Evolutionary conservation across 2,888 invertebrate genomes (phyloP).

Genomic region (Metellina segmentata): DNA sequence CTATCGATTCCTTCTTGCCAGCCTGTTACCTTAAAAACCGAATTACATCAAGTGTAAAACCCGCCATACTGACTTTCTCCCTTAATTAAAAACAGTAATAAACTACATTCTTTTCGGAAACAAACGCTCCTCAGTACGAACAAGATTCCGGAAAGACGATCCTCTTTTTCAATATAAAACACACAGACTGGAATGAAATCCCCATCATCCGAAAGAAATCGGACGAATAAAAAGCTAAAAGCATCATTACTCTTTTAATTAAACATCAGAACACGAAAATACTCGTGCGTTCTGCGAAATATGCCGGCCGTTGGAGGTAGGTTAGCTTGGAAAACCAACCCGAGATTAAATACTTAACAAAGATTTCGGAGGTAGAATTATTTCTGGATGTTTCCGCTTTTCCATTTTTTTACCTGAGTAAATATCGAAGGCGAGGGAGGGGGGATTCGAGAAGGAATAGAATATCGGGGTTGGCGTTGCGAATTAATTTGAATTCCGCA

Average conservation of each 20-base stretch:
- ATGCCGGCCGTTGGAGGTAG: background rate
- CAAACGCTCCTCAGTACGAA: background rate
- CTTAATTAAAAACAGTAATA: background rate
- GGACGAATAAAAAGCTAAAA: background rate
- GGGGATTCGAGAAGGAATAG: background rate
- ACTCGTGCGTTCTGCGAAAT: background rate
- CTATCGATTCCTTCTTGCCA: background rate
- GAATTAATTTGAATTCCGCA: background rate
- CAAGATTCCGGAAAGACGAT: background rate
- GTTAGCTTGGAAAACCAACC: background rate
- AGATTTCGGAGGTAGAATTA: background rate
- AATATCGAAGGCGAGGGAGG: background rate
- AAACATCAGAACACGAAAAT: constrained; percentile 14
- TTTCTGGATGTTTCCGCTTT: background rate
- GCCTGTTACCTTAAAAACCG: background rate
- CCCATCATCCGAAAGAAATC: background rate
- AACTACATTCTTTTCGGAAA: background rate
- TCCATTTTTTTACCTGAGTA: background rate
- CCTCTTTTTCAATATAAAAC: background rate
- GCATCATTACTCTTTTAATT: constrained; percentile 26
- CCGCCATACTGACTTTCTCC: background rate
- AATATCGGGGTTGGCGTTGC: background rate
- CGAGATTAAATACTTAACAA: background rate
- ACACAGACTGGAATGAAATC: background rate
- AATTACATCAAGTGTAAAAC: background rate